Base-by-base conservation (phyloP, 2,797 vertebrate species). In the Dermochelys coriacea region DNA sequence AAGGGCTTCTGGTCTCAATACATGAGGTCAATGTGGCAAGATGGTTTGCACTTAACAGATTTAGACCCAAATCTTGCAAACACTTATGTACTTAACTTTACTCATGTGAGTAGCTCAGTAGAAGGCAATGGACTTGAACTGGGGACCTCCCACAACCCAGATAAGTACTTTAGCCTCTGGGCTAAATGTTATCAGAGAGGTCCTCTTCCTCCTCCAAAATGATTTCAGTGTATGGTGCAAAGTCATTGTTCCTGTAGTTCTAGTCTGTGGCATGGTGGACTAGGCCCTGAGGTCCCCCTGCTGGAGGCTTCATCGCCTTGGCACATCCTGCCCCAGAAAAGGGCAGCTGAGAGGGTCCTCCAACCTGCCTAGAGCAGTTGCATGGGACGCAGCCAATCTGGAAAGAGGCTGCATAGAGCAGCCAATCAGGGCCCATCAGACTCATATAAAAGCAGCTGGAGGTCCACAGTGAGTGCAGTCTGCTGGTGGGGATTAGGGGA, bases 1-100 rank as follows among this genome's bases (percentile, higher is more conserved):
- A 91, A 91, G 3, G 8, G 80, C 91, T 96, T 94, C 80, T 95
- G 82, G 74, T 88, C 84, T 91, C 71, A 87, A 89, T 90, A 92
- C 91, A 91, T 87, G 80, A 27, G 80, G 75, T 54, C 78, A 82
- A 92, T 74, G 80, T 0, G 1, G 64, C n/a, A 92, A 91, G 82
- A 91, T 84, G 78, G 82, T 88, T 87, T 91, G 14, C 77, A 92
- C 1, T 88, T 34, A 79, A 68, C 4, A 64, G 91, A 85, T 95
- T 95, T 92, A 94, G 87, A 71, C 51, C 80, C 91, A 89, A 88
- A 93, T 45, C 50, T 51, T 94, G 85, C 64, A 91, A 88, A 79
- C 23, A 59, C 87, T 91, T 89, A 89, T 41, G 47, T 89, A 57
- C 79, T 90, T 82, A 79, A 59, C 68, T 92, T 79, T 88, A 80